These are phyloP conservation scores for Furnarius figulus DNA, from an alignment of 2,113 vertebrate genomes.

Conservation along the genomic window DNA sequence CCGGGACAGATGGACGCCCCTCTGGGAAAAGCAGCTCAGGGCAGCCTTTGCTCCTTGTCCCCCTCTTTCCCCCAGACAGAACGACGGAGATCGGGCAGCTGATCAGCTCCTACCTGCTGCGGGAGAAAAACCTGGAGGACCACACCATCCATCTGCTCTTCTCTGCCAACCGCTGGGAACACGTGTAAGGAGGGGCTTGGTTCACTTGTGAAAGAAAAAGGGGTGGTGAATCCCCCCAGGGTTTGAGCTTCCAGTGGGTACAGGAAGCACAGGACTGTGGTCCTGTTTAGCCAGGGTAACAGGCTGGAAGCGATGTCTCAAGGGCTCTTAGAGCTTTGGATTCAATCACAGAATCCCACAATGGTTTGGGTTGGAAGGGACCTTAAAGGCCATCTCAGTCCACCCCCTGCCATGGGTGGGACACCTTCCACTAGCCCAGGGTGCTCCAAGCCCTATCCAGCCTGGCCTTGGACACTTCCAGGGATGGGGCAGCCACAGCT, in stretches of 20 bases:
- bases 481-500: background rate
- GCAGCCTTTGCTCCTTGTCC: background rate
- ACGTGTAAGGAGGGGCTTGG: conserved; percentile 76
- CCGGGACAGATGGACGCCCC: accelerated
- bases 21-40: background rate
- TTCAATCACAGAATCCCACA: background rate
- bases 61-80: conserved; percentile 77
- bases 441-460: accelerated
- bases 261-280: accelerated
- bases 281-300: background rate
- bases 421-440: accelerated
- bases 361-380: too few species aligned
- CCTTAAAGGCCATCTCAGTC: accelerated
- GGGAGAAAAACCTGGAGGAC: conserved; percentile 88
- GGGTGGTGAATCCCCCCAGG: accelerated
- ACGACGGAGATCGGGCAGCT: conserved; percentile 88
- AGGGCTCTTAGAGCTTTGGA: background rate
- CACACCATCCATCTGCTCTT: conserved; percentile 93
- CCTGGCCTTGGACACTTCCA: background rate
- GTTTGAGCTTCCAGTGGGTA: background rate
- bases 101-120: conserved; percentile 87
- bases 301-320: background rate
- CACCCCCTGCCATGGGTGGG: background rate
- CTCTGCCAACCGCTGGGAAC: conserved; percentile 96
- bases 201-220: background rate